These are phyloP conservation scores for Procambarus virginalis DNA, from an alignment of 1,140 invertebrate species.

Conservation along the genomic window DNA sequence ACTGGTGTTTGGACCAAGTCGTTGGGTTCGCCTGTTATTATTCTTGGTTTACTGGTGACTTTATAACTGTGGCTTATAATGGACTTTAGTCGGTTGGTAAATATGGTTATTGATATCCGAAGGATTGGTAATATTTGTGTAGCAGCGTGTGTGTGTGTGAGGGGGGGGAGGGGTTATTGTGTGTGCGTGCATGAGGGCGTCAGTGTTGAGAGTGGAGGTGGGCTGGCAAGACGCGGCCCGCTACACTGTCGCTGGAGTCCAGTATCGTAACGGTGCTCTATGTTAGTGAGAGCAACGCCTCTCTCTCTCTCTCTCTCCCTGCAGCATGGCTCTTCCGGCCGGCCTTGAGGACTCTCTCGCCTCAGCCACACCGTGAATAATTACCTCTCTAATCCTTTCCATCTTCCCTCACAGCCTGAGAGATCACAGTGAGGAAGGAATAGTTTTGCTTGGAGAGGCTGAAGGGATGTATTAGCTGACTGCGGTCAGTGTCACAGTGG, in stretches of 20 bases:
- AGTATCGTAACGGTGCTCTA: not conserved
- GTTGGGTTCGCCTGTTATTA: no score
- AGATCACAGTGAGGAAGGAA: not conserved
- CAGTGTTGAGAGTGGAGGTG: not conserved
- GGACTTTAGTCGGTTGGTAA: no score
- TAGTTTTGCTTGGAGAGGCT: not conserved
- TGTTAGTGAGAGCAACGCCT: conserved; percentile 6
- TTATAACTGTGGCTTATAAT: no score
- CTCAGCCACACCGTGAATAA: not conserved
- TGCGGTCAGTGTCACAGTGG: conserved; percentile 1
- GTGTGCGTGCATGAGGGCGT: not conserved
- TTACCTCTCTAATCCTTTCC: not conserved
- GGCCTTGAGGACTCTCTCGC: not conserved
- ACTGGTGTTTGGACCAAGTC: no score
- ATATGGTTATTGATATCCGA: not conserved
- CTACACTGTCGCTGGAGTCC: not conserved
- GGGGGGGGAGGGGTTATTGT: no score
- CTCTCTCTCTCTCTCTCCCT: not conserved
- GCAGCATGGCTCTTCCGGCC: not conserved
- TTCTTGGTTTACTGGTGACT: no score
- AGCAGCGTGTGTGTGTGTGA: not conserved
- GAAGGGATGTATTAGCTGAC: not conserved
- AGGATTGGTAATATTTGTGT: not conserved
- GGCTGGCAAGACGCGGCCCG: not conserved
- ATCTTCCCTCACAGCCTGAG: not conserved